Evolutionary conservation across 2,113 vertebrate species (phyloP).

Genomic region (Epinephelus fuscoguttatus): DNA sequence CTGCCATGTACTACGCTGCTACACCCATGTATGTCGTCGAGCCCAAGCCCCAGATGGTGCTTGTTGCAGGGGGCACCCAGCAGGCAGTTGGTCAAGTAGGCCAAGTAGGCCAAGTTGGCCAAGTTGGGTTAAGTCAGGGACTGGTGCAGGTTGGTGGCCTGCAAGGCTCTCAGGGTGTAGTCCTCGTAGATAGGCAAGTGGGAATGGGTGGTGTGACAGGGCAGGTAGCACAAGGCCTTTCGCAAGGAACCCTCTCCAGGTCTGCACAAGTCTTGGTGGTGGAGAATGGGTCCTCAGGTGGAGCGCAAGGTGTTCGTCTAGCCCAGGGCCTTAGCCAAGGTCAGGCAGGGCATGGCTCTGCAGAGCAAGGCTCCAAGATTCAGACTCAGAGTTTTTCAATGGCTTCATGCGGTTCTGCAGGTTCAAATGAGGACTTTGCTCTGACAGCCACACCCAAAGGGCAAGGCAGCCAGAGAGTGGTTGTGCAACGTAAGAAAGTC

Average conservation of each 20-base stretch:
- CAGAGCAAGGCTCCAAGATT: slow-evolving; percentile 36
- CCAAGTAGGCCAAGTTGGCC: slow-evolving; percentile 46
- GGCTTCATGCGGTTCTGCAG: slow-evolving; percentile 43
- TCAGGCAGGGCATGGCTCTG: slow-evolving; percentile 24
- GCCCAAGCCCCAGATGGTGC: slow-evolving; percentile 68
- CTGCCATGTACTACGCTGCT: slow-evolving; percentile 79
- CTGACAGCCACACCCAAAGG: slow-evolving; percentile 49
- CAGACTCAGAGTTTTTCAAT: slow-evolving; percentile 41
- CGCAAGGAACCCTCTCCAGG: slow-evolving; percentile 51
- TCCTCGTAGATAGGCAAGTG: slow-evolving; percentile 76
- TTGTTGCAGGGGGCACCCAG: slow-evolving; percentile 71
- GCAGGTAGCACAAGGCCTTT: slow-evolving; percentile 37
- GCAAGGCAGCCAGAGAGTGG: slow-evolving; percentile 66
- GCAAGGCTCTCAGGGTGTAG: slow-evolving; percentile 75
- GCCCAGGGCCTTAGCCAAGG: slow-evolving; percentile 27
- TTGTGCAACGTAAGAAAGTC: slow-evolving; percentile 76
- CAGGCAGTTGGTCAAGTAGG: slow-evolving; percentile 63
- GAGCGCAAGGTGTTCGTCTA: slow-evolving; percentile 34
- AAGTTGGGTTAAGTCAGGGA: slow-evolving; percentile 86
- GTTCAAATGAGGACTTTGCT: slow-evolving; percentile 52
- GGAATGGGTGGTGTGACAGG: slow-evolving; percentile 45
- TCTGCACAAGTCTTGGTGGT: slow-evolving; percentile 65
- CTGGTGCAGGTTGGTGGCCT: slow-evolving; percentile 83
- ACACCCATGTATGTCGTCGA: slow-evolving; percentile 83
- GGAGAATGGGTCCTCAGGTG: slow-evolving; percentile 57